phyloP scores from a whole-genome alignment of 1,140 invertebrate genomes.

The Penaeus indicus region DNA sequence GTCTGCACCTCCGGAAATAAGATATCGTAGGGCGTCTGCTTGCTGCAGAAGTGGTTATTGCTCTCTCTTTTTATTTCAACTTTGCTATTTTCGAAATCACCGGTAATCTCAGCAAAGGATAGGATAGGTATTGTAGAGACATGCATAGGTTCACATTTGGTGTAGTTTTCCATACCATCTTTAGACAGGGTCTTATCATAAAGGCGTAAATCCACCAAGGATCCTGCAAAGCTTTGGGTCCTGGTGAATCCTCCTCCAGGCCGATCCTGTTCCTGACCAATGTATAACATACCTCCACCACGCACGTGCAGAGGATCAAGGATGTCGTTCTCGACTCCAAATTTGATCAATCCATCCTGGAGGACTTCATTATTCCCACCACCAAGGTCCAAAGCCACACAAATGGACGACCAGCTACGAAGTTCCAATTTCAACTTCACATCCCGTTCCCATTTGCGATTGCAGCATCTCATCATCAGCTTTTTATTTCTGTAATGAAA shows the following conservation, averaged over 20 bases:
- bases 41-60: background rate
- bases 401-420: conserved; percentile 39
- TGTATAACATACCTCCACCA: conserved; percentile 29
- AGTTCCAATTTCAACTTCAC: conserved; percentile 15
- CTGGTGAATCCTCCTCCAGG: conserved; percentile 51
- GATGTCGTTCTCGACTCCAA: background rate
- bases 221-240: conserved; percentile 40
- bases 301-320: background rate
- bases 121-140: background rate
- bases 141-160: background rate
- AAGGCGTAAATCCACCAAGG: conserved; percentile 29
- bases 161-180: conserved; percentile 18
- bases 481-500: conserved; percentile 43
- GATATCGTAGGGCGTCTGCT: background rate
- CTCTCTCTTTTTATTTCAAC: conserved; percentile 17
- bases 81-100: conserved; percentile 29
- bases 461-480: conserved; percentile 38
- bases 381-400: conserved; percentile 20
- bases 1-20: conserved; percentile 40
- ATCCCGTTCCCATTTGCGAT: conserved; percentile 14
- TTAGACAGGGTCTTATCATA: conserved; percentile 11
- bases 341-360: conserved; percentile 35
- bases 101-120: conserved; percentile 41
- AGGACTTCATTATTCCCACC: conserved; percentile 21
- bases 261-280: conserved; percentile 48